phyloP scores from a whole-genome alignment of 1,140 invertebrate genomes.

The Nasonia giraulti region DNA sequence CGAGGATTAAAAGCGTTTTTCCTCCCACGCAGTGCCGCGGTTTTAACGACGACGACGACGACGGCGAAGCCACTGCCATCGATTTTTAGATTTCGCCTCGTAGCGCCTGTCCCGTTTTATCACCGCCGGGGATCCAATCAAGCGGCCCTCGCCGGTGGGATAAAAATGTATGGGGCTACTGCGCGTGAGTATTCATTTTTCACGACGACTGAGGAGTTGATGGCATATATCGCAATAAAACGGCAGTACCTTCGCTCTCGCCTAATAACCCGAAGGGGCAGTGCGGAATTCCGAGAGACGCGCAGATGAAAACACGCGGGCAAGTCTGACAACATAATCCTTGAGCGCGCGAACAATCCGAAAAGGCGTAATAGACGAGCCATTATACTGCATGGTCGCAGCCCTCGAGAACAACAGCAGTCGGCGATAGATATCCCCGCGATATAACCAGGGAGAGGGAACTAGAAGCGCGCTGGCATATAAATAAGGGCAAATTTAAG shows the following conservation, averaged over 20 bases:
- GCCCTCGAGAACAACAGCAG: not conserved
- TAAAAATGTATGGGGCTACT: no score
- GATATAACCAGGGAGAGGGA: not conserved
- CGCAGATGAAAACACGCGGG: no score
- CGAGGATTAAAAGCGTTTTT: slow-evolving; percentile 53
- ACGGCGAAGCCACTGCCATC: not conserved
- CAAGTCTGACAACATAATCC: slow-evolving; percentile 27
- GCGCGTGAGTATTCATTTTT: no score
- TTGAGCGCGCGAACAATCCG: slow-evolving; percentile 2
- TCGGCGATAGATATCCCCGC: slow-evolving; percentile 19
- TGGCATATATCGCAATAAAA: no score
- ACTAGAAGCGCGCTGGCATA: slow-evolving; percentile 52
- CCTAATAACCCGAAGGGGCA: no score
- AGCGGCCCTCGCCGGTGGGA: no score
- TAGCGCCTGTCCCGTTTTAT: not conserved
- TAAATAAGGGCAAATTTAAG: slow-evolving; percentile 75
- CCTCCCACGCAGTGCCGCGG: slow-evolving; percentile 12
- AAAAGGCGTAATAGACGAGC: not conserved
- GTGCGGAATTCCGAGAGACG: not conserved
- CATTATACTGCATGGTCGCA: not conserved
- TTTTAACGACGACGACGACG: slow-evolving; percentile 16
- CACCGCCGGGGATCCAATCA: no score
- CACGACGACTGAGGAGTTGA: no score
- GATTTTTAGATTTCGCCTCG: slow-evolving; percentile 37
- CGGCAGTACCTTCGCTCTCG: no score